Evolutionary conservation across 2,797 vertebrate genomes (phyloP).

Genomic region (Apogon hyalosoma): DNA sequence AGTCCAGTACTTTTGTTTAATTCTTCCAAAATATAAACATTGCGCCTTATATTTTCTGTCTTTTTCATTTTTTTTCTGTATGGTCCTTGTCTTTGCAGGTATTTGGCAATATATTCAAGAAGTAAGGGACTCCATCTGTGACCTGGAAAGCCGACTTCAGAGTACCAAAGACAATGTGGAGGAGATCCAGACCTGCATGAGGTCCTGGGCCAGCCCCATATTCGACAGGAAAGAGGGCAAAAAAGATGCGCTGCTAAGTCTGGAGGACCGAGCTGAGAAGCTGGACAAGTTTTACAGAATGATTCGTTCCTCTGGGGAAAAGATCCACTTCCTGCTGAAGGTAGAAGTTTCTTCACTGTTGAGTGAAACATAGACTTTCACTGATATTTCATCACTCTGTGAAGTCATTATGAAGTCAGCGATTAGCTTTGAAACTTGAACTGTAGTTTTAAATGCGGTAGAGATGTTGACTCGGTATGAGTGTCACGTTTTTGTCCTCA

Average conservation of each 20-base stretch:
- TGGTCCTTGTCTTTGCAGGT: conserved; percentile 73
- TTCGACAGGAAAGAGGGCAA: conserved; percentile 91
- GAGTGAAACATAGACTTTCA: conserved; percentile 28
- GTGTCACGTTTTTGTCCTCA: conserved; percentile 10
- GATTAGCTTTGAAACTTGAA: not conserved
- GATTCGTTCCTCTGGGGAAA: conserved; percentile 86
- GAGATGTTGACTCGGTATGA: conserved; percentile 2
- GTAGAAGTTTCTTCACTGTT: conserved; percentile 65
- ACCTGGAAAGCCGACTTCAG: conserved; percentile 88
- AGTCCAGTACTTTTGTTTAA: not conserved
- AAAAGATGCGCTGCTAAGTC: conserved; percentile 86
- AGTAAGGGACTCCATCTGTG: conserved; percentile 80
- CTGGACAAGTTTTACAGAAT: conserved; percentile 84
- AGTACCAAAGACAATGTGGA: conserved; percentile 89
- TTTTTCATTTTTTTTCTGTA: not conserved
- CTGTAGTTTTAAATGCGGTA: conserved; percentile 2
- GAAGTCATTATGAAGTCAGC: conserved; percentile 7
- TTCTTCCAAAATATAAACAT: not conserved
- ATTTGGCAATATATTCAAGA: conserved; percentile 88
- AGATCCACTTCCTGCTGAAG: conserved; percentile 89
- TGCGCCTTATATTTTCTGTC: conserved; percentile 1
- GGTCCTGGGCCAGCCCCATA: conserved; percentile 86
- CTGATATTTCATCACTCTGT: conserved; percentile 24
- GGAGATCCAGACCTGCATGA: conserved; percentile 88
- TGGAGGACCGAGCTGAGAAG: conserved; percentile 86